phyloP scores from a whole-genome alignment of 2,797 vertebrate genomes.

The Cynopterus sphinx region DNA sequence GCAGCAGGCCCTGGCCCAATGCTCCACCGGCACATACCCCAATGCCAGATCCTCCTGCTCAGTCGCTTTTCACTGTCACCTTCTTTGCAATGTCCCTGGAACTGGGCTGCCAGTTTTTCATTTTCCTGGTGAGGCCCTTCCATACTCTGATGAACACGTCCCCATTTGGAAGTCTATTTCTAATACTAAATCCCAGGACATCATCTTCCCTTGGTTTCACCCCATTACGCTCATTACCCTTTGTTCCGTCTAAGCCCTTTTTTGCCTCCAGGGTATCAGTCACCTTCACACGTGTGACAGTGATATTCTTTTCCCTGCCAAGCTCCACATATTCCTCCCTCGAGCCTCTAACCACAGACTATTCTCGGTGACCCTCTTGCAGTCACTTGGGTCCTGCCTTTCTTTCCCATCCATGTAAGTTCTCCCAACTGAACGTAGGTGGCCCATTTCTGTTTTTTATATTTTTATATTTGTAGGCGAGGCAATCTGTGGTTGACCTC shows the following conservation, averaged over 20 bases:
- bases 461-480: too few relatives aligned
- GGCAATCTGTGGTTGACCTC: too few relatives aligned
- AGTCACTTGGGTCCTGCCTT: not conserved
- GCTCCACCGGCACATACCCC: not conserved
- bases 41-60: not conserved
- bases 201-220: not conserved
- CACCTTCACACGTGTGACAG: slow-evolving; percentile 8
- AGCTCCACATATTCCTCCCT: not conserved
- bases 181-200: slow-evolving; percentile 8
- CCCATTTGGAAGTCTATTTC: slow-evolving; percentile 26
- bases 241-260: not conserved
- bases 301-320: not conserved
- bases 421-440: not conserved
- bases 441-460: not conserved
- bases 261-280: not conserved
- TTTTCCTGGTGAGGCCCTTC: slow-evolving; percentile 37
- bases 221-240: slow-evolving; percentile 34
- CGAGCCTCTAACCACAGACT: too few relatives aligned
- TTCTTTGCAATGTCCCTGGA: not conserved
- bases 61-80: not conserved
- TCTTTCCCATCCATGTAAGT: not conserved
- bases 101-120: too few relatives aligned
- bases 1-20: not conserved
- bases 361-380: not conserved
- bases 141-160: not conserved